Base-by-base conservation (phyloP, 2,888 invertebrate species). In the Hemithea aestivaria region DNA sequence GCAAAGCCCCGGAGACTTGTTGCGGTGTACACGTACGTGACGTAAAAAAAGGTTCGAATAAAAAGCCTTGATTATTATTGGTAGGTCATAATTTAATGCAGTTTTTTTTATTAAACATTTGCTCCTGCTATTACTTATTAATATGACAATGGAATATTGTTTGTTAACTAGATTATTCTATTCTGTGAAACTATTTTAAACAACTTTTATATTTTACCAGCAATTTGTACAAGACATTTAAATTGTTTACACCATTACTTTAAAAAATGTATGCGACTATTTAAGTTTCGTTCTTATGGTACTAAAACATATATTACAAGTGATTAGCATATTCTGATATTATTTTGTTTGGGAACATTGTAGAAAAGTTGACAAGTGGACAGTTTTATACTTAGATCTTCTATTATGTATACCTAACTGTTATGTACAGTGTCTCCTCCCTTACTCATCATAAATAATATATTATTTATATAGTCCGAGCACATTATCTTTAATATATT, bases 141-240 rank as follows among this genome's bases (percentile, higher is more conserved):
- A 82, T 84, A 87, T 84, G 85, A 85, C 85, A 85, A 85, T 87
- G 87, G 87, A 87, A 87, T 87, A 87, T 83, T 84, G 81, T 81
- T 84, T 75, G 79, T 78, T 79, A 82, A 79, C 81, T 85, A 85
- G 78, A 82, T 83, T 81, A 80, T 71, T 75, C 76, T 83, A 80
- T 79, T 76, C 77, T 78, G 82, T 80, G 83, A 70, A 62, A 79
- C 75, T 78, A 83, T 73, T 80, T 85, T 87, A 87, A 85, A 87
- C 87, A 87, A 87, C 87, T 87, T 87, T 87, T 87, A 87, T 87
- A 85, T 85, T 84, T 71, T 64, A 70, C 68, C 66, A 78, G 77
- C 69, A 74, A 70, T 79, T 81, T 79, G 78, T 81, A 81, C 78
- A 81, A 42, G 78, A 65, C 46, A 44, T 30, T 44, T 37, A 63